phyloP scores from a whole-genome alignment of 2,113 vertebrate species.

The Amazona vittata region DNA sequence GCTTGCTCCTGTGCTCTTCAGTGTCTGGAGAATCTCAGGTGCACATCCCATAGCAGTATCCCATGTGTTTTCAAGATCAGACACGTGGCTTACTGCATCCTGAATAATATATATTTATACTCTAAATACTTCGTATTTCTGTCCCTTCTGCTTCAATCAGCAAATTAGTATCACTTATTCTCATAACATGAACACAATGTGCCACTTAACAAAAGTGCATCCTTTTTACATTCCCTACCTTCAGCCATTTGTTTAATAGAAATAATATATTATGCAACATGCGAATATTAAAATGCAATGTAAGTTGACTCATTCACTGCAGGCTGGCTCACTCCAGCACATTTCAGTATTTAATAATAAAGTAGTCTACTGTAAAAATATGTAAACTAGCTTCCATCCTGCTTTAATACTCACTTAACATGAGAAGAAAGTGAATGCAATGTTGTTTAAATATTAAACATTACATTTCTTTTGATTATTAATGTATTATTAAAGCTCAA shows the following conservation, averaged over 20 bases:
- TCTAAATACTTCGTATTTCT: not conserved
- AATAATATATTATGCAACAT: slow-evolving; percentile 67
- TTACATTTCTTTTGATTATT: slow-evolving; percentile 68
- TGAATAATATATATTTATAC: not conserved
- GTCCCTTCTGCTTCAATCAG: not conserved
- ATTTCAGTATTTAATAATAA: slow-evolving; percentile 73
- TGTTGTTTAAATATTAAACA: slow-evolving; percentile 73
- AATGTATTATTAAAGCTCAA: slow-evolving; percentile 64
- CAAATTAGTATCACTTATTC: not conserved
- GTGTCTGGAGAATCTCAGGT: not conserved
- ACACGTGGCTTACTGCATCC: not conserved
- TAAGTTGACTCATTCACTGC: slow-evolving; percentile 70
- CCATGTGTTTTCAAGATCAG: not conserved
- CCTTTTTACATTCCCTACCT: slow-evolving; percentile 38
- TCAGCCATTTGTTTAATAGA: slow-evolving; percentile 64
- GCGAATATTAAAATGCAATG: slow-evolving; percentile 73
- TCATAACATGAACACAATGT: not conserved
- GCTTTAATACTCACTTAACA: slow-evolving; percentile 72
- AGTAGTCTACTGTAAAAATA: slow-evolving; percentile 74
- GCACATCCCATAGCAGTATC: not conserved
- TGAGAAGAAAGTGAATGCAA: slow-evolving; percentile 66
- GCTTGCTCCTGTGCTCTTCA: not conserved
- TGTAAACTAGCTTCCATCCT: slow-evolving; percentile 70
- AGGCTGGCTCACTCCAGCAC: slow-evolving; percentile 65
- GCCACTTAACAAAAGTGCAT: slow-evolving; percentile 54